Percentiles rank a stretch among this genome's conserved stretches.
Conservation (phyloP, 2,113 vertebrate genomes). For the Axis porcinus region DNA sequence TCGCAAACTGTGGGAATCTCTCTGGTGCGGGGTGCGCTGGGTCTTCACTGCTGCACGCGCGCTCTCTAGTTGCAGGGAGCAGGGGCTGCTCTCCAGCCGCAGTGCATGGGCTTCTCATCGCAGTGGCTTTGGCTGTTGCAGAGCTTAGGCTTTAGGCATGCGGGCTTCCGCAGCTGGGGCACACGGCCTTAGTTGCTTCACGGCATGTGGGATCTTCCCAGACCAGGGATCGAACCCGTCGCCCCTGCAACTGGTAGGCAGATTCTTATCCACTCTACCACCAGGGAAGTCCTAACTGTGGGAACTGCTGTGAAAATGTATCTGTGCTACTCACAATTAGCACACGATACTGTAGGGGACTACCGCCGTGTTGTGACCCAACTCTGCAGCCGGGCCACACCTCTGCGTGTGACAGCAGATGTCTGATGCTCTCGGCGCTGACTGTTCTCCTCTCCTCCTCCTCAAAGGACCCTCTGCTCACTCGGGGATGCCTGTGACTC, state of each 20-base stretch:
- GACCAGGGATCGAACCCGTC: background rate
- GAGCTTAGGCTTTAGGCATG: background rate
- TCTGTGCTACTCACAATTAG: background rate
- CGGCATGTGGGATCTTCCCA: background rate
- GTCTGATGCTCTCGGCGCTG: background rate
- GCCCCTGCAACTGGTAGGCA: background rate
- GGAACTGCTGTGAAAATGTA: background rate
- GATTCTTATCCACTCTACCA: background rate
- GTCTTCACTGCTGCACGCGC: accelerated
- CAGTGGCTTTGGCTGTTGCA: background rate
- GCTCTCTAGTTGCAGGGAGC: background rate
- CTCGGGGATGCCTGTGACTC: background rate
- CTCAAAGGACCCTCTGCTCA: background rate
- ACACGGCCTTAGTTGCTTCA: background rate
- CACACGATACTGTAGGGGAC: background rate
- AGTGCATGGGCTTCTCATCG: background rate
- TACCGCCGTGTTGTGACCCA: background rate
- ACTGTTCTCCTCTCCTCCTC: background rate
- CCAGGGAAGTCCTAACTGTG: background rate
- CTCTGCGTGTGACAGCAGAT: background rate
- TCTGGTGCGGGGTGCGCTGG: background rate
- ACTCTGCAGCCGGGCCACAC: background rate
- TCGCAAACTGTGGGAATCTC: background rate
- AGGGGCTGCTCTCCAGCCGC: background rate
- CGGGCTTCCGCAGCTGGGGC: background rate